A percentile compares a stretch with the other conserved stretches of the same genome.
Evolutionary conservation across 2,797 vertebrate genomes (phyloP).

Genomic region (Xiphorhynchus erythropygius): DNA sequence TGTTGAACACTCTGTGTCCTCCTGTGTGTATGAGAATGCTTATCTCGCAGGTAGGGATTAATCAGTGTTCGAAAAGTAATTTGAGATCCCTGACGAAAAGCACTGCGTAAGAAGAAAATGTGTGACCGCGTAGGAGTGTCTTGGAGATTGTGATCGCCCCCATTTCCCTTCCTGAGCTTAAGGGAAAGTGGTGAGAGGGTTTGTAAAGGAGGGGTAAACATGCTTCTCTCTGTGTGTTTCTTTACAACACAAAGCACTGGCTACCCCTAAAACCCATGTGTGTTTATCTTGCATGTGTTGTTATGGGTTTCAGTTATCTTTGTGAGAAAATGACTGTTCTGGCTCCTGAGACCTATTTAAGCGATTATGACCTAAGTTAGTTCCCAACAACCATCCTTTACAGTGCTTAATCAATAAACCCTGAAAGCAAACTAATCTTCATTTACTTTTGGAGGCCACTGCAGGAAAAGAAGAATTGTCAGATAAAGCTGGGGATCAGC

Average conservation of each 20-base stretch:
- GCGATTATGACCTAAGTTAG: constrained; percentile 60
- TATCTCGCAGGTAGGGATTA: constrained; percentile 49
- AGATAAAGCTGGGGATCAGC: constrained; percentile 36
- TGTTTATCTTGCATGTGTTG: not conserved
- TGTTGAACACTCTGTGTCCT: not conserved
- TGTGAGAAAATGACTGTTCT: constrained; percentile 5
- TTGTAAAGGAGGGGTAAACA: not conserved
- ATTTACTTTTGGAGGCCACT: constrained; percentile 25
- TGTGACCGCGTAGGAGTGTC: not conserved
- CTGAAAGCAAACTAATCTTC: constrained; percentile 56
- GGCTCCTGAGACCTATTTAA: constrained; percentile 39
- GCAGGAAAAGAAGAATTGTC: constrained; percentile 11
- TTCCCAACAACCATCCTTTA: constrained; percentile 38
- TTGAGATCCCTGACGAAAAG: constrained; percentile 52
- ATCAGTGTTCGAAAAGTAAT: constrained; percentile 46
- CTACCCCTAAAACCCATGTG: not conserved
- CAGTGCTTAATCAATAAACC: constrained; percentile 71
- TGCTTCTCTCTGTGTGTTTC: not conserved
- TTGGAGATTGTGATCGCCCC: not conserved
- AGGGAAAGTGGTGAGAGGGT: not conserved
- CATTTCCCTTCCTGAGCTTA: not conserved
- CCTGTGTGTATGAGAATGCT: constrained; percentile 2
- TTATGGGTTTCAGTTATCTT: not conserved
- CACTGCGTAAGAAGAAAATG: not conserved
- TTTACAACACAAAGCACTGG: not conserved